Conservation (phyloP, 2,797 vertebrate genomes). For the Alcedo atthis region DNA sequence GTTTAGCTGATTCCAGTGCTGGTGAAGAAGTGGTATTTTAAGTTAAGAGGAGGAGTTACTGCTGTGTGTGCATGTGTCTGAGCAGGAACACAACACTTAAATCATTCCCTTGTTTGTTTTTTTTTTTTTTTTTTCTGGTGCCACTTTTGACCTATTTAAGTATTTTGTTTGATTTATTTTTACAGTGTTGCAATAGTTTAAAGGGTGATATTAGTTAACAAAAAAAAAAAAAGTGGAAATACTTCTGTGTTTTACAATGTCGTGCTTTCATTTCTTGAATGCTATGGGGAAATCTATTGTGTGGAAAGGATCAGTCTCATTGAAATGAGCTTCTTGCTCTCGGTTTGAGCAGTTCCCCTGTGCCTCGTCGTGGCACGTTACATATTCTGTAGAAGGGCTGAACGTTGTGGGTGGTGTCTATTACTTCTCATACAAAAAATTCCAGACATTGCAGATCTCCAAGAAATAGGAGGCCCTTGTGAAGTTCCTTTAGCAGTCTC, state of each 20-base stretch:
- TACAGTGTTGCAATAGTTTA: not conserved
- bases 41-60: not conserved
- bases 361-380: not conserved
- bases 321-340: slow-evolving; percentile 20
- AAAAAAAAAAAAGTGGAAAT: not conserved
- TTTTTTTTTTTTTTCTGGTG: not conserved
- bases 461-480: slow-evolving; percentile 26
- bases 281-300: not conserved
- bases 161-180: not conserved
- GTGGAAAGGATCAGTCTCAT: not conserved
- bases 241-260: not conserved
- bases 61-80: not conserved
- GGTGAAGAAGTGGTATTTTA: not conserved
- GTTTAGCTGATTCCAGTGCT: not conserved
- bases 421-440: slow-evolving; percentile 54
- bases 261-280: slow-evolving; percentile 2
- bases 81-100: not conserved
- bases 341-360: slow-evolving; percentile 24
- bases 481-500: not conserved
- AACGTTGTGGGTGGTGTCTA: slow-evolving; percentile 57
- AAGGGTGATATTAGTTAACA: not conserved
- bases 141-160: not conserved
- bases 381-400: slow-evolving; percentile 37
- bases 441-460: slow-evolving; percentile 35
- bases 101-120: no score